These are phyloP conservation scores for Ctenodactylus gundi DNA, from an alignment of 2,113 vertebrate species.

Conservation along the genomic window DNA sequence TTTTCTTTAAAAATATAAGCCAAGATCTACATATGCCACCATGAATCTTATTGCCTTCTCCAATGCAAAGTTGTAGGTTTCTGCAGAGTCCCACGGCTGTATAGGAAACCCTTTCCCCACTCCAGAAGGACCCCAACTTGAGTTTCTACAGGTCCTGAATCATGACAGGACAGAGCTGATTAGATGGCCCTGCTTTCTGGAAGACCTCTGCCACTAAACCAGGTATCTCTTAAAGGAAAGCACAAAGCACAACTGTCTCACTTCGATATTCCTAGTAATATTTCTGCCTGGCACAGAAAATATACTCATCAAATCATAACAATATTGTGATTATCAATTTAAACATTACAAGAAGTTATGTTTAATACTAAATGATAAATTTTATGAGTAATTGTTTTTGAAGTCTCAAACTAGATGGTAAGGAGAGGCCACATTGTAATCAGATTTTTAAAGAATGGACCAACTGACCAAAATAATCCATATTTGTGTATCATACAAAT, in stretches of 20 bases:
- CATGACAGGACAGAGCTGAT: no score
- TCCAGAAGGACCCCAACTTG: rapidly evolving
- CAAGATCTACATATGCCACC: neutral
- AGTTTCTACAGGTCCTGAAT: neutral
- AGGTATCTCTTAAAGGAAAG: neutral
- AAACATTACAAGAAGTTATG: neutral
- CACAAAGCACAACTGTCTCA: neutral
- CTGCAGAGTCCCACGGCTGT: rapidly evolving
- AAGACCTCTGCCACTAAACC: no score
- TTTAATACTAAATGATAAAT: neutral
- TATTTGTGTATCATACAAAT: slow-evolving; percentile 60
- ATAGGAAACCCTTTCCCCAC: neutral
- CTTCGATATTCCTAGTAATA: rapidly evolving
- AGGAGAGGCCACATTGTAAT: neutral
- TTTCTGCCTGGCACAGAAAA: neutral
- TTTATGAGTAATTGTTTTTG: neutral
- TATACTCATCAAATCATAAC: neutral
- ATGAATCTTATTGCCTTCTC: neutral
- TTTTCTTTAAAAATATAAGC: neutral
- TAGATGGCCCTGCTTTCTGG: neutral
- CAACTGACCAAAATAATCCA: neutral
- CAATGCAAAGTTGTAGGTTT: no score
- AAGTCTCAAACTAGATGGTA: neutral
- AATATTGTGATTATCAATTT: neutral
- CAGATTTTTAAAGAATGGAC: neutral